Percentiles rank a stretch among this genome's conserved stretches.
Evolutionary conservation across 2,888 invertebrate genomes (phyloP).

Genomic region (Sphaerophoria taeniata): DNA sequence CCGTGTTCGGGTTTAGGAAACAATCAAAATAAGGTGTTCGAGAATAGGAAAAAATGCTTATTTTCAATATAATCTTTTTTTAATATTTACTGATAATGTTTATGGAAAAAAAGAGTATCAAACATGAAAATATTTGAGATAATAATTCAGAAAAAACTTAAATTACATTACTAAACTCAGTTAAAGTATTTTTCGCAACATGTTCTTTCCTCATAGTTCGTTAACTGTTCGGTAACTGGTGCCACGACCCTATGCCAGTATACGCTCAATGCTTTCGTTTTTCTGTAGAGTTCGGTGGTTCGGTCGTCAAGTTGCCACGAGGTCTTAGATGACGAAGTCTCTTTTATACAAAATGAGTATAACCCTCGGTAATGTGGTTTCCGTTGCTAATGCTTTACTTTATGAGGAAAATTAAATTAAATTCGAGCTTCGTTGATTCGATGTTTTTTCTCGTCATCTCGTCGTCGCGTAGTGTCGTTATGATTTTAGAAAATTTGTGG

Average conservation of each 20-base stretch:
- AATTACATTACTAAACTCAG: no score
- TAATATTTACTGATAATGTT: no score
- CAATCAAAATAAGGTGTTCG: no score
- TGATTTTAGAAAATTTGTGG: conserved; percentile 49
- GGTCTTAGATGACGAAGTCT: background rate
- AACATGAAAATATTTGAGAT: no score
- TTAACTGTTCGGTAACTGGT: no score
- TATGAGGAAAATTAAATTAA: conserved; percentile 63
- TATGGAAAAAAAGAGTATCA: no score
- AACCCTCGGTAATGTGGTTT: conserved; percentile 58
- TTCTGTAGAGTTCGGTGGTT: conserved; percentile 43
- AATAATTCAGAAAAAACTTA: no score
- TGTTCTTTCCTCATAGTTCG: no score
- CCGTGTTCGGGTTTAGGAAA: no score
- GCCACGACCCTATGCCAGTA: conserved; percentile 3
- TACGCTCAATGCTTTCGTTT: conserved; percentile 30
- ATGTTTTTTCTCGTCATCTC: background rate
- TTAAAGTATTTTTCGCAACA: no score
- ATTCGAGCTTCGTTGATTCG: conserved; percentile 52
- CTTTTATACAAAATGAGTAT: conserved; percentile 8
- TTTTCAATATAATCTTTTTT: no score
- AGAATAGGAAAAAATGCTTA: no score
- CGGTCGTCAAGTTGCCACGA: background rate
- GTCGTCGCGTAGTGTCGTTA: conserved; percentile 31
- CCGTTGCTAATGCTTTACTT: conserved; percentile 26